phyloP scores from a whole-genome alignment of 2,797 vertebrate species.

The Ibycter americanus region DNA sequence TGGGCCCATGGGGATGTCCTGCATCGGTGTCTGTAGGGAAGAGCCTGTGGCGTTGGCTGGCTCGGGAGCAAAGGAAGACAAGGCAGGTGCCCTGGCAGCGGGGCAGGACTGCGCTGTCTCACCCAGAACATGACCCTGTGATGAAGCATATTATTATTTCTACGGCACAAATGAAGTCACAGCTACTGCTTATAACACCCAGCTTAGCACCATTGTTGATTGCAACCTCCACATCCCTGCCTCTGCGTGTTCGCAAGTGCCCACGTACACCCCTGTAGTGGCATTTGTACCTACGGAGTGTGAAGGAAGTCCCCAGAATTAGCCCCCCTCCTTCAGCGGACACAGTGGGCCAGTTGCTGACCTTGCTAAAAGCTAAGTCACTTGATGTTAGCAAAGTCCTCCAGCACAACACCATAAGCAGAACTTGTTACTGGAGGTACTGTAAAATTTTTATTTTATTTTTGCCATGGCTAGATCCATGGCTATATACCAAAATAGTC shows the following conservation, averaged over 20 bases:
- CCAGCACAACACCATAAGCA: neutral
- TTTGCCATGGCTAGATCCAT: neutral
- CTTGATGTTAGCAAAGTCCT: neutral
- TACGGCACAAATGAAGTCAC: neutral
- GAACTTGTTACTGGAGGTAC: neutral
- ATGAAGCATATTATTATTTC: neutral
- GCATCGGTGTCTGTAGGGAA: neutral
- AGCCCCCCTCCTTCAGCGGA: neutral
- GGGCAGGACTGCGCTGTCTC: neutral
- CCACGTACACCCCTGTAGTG: too few relatives aligned
- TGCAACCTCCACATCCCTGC: neutral
- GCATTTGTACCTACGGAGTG: neutral
- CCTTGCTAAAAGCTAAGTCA: neutral
- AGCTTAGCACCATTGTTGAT: neutral
- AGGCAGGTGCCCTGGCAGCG: neutral
- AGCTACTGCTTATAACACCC: neutral
- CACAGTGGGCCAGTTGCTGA: neutral
- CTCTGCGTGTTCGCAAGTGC: fast-evolving
- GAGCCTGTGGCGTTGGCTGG: neutral
- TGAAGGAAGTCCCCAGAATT: neutral
- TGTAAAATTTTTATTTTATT: neutral
- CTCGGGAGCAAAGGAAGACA: neutral
- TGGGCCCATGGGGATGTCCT: fast-evolving
- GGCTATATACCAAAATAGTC: neutral
- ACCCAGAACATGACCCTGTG: neutral